Evolutionary conservation across 2,888 invertebrate genomes (phyloP).

Genomic region (Nymphalis c-album): DNA sequence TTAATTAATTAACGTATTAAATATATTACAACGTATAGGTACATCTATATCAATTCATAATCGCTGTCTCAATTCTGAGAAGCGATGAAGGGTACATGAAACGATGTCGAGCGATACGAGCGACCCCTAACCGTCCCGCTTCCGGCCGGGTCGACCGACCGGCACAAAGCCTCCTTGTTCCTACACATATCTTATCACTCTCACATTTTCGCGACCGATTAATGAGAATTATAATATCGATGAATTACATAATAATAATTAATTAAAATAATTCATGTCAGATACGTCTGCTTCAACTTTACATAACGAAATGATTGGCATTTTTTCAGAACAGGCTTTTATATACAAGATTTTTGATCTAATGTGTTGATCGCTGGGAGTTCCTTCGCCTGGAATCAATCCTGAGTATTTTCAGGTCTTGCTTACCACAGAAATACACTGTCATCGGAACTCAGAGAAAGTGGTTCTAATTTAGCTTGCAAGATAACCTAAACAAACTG

Average conservation of each 20-base stretch:
- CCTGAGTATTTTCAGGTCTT: too few species aligned
- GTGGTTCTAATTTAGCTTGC: too few species aligned
- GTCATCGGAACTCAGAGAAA: too few species aligned
- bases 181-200: constrained; percentile 71
- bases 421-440: too few species aligned
- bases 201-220: constrained; percentile 74
- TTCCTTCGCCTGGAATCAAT: too few species aligned
- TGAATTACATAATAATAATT: constrained; percentile 59
- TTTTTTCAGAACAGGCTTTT: too few species aligned
- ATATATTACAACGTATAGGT: too few species aligned
- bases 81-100: constrained; percentile 30
- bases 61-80: constrained; percentile 32
- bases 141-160: constrained; percentile 44
- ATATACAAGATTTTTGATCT: too few species aligned
- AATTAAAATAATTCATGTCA: constrained; percentile 46
- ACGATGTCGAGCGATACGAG: constrained; percentile 32
- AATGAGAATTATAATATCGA: constrained; percentile 69
- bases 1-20: too few species aligned
- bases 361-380: too few species aligned
- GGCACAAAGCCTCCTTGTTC: constrained; percentile 68
- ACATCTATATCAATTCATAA: not conserved
- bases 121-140: constrained; percentile 57
- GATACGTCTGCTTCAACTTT: not conserved
- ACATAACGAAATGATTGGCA: not conserved
- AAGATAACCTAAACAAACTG: too few species aligned